Evolutionary conservation across 2,797 vertebrate species (phyloP), one percentile per base, ranked within the genome.

Genomic region (Chelonia mydas): DNA sequence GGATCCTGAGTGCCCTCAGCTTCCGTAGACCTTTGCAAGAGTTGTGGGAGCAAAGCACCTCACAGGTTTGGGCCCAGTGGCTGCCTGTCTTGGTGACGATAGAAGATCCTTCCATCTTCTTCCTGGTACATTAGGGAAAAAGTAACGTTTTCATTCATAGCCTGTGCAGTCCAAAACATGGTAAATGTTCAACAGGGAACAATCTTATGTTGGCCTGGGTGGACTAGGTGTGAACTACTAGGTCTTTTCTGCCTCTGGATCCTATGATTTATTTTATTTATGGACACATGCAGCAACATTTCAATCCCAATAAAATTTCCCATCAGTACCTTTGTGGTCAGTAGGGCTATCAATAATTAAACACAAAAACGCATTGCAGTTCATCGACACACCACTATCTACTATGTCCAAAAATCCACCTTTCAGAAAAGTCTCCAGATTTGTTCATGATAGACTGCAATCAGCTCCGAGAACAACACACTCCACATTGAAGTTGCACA

Each of bases 341-440:
- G 94, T 55, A 21, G 87, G 94, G 86, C 89, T 95, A 92, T 84
- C 95, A 94, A 90, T 79, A 86, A 88, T 95, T 84, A 91, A 90
- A 93, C 93, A 90, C 83, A 61, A 89, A 65, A 65, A 33, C 1
- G 16, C 16, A 19, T 65, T 65, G 53, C 53, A 25, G 25, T 54
- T n/a, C 61, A 65, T 27, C 6, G 13, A 15, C 59, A 61, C 28
- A 61, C 13, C 6, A 31, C 27, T 61, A 16, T n/a, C 16, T n/a
- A n/a, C 33, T n/a, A 16, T 19, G 33, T n/a, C 7, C 61, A 65
- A 17, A n/a, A n/a, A n/a, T 65, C 33, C 33, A n/a, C 8, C 16
- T 19, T n/a, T 65, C n/a, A 65, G 61, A 59, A 72, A 83, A 57
- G 21, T 83, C 55, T 89, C 49, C 81, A 88, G 2, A 8, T 81